phyloP scores from a whole-genome alignment of 2,797 vertebrate species.

The Podargus strigoides region DNA sequence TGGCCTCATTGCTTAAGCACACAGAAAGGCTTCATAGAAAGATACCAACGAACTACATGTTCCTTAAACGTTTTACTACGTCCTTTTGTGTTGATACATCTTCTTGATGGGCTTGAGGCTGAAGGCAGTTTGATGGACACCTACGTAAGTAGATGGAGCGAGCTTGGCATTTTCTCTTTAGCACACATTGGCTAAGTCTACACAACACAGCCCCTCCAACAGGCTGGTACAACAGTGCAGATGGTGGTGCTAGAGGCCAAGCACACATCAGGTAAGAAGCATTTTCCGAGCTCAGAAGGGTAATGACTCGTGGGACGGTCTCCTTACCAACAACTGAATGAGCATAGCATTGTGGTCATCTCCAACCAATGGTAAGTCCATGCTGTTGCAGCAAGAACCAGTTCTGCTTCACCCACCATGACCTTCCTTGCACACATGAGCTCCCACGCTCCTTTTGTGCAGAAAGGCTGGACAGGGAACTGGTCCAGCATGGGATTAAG shows the following conservation, averaged over 20 bases:
- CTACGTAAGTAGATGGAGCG: background rate
- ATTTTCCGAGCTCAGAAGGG: background rate
- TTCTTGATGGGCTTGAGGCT: background rate
- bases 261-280: background rate
- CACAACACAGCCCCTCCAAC: background rate
- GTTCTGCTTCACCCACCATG: background rate
- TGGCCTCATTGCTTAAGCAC: background rate
- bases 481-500: background rate
- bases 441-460: background rate
- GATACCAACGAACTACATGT: background rate
- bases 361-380: background rate
- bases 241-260: background rate
- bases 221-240: background rate
- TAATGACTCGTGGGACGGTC: background rate
- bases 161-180: background rate
- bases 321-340: background rate
- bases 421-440: background rate
- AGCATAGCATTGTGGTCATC: background rate
- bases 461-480: background rate
- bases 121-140: background rate
- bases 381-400: background rate
- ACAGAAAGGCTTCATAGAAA: background rate
- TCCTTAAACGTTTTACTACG: background rate
- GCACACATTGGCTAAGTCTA: fast-evolving
- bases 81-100: background rate